Evolutionary conservation across 2,797 vertebrate genomes (phyloP).

Genomic region (Sebastes trivittatus): DNA sequence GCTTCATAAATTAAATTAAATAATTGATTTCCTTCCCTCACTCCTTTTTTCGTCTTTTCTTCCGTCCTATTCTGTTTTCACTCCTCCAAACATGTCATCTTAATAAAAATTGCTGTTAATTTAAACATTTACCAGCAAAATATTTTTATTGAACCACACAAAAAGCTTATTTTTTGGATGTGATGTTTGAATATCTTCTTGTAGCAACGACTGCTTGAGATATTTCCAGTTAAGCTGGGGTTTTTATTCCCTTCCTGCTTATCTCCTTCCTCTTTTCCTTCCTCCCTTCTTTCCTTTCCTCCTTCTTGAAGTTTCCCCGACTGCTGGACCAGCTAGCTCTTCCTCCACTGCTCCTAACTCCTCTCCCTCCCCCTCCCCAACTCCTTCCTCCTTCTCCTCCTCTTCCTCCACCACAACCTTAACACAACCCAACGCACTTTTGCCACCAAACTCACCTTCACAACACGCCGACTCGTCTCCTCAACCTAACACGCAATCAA

Average conservation of each 20-base stretch:
- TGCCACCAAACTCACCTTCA: slow-evolving; percentile 71
- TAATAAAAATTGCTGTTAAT: neutral
- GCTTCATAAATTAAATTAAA: neutral
- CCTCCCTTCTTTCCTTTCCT: neutral
- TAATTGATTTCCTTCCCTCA: neutral
- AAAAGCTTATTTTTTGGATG: neutral
- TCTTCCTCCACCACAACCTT: slow-evolving; percentile 72
- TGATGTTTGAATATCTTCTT: neutral
- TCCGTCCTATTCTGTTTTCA: neutral
- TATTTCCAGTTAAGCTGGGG: neutral
- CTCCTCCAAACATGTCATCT: neutral
- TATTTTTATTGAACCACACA: neutral
- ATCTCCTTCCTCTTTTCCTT: neutral
- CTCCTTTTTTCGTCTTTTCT: neutral
- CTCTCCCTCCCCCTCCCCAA: slow-evolving; percentile 68
- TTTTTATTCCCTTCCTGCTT: neutral
- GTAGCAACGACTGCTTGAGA: neutral
- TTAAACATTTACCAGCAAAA: neutral
- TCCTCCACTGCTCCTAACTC: slow-evolving; percentile 79
- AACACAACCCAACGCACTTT: slow-evolving; percentile 68
- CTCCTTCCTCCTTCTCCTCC: slow-evolving; percentile 71
- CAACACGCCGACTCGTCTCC: slow-evolving; percentile 28
- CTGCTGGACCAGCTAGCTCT: slow-evolving; percentile 63
- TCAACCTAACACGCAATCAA: slow-evolving; percentile 12
- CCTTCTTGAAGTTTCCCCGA: slow-evolving; percentile 62